These are phyloP conservation scores for Notodonta dromedarius DNA, from an alignment of 2,888 invertebrate species.

Conservation along the genomic window DNA sequence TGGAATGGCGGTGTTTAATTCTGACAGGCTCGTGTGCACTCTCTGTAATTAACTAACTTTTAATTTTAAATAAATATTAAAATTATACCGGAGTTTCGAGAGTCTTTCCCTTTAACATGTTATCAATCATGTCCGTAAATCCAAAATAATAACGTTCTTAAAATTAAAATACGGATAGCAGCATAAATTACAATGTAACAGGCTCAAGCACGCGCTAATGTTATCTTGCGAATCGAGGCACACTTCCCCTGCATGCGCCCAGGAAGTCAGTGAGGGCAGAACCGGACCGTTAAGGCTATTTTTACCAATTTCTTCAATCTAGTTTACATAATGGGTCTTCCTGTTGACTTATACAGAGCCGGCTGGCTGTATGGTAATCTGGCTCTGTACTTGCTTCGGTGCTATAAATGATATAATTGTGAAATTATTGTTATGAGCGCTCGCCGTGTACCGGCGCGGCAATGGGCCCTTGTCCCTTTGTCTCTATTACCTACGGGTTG, in stretches of 20 bases:
- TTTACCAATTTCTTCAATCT: conserved; percentile 54
- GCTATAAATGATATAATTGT: conserved; percentile 46
- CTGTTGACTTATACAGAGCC: conserved; percentile 51
- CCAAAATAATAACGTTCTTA: too few species aligned
- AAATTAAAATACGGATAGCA: too few species aligned
- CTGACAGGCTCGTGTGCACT: conserved; percentile 18
- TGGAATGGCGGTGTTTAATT: background rate
- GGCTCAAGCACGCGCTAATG: conserved; percentile 57
- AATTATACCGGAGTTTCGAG: conserved; percentile 16
- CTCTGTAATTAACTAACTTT: conserved; percentile 37
- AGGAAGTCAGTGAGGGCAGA: conserved; percentile 58
- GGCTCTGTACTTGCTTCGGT: conserved; percentile 34
- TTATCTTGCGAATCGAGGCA: conserved; percentile 51
- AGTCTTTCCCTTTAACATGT: conserved; percentile 49
- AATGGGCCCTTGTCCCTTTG: conserved; percentile 71
- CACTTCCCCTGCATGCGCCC: conserved; percentile 49
- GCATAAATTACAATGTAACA: conserved; percentile 10
- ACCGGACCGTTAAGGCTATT: conserved; percentile 62
- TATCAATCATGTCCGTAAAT: conserved; percentile 51
- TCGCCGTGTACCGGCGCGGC: conserved; percentile 43
- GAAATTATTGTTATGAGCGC: conserved; percentile 48
- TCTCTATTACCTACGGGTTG: conserved; percentile 68
- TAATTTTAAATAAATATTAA: conserved; percentile 53
- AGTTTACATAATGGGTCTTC: conserved; percentile 59
- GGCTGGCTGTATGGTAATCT: conserved; percentile 42